A percentile compares a stretch with the other conserved stretches of the same genome.
Conservation (phyloP, 1,140 invertebrate species). For the Ostrea edulis region DNA sequence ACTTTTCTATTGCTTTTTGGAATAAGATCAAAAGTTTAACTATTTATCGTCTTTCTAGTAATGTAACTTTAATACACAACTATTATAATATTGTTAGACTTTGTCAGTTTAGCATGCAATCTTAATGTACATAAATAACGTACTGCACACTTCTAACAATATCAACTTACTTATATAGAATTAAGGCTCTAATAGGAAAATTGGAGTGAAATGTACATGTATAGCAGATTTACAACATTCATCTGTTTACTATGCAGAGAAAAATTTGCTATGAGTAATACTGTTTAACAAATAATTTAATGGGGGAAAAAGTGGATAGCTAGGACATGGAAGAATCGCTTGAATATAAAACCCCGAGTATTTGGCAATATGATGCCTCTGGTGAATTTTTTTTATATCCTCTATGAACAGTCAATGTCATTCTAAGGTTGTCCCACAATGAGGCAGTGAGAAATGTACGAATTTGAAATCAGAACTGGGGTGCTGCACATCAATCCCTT, state of each 20-base stretch:
- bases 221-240: no score
- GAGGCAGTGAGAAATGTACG: neutral
- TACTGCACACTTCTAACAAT: neutral
- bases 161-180: no score
- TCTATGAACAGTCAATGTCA: slow-evolving; percentile 1
- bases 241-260: no score
- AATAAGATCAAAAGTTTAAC: neutral
- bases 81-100: neutral
- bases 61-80: neutral
- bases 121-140: neutral
- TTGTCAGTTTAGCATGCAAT: neutral
- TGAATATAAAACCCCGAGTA: neutral
- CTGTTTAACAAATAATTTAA: no score
- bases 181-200: no score
- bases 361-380: neutral
- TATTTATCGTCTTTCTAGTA: neutral
- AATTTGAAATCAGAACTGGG: neutral
- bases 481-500: neutral
- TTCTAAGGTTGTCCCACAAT: slow-evolving; percentile 14
- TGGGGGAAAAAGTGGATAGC: no score
- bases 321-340: no score
- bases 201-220: no score
- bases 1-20: neutral
- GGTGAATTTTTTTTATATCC: neutral
- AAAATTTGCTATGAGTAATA: no score